Evolutionary conservation across 2,888 invertebrate genomes (phyloP).

Genomic region (Onchidella celtica): DNA sequence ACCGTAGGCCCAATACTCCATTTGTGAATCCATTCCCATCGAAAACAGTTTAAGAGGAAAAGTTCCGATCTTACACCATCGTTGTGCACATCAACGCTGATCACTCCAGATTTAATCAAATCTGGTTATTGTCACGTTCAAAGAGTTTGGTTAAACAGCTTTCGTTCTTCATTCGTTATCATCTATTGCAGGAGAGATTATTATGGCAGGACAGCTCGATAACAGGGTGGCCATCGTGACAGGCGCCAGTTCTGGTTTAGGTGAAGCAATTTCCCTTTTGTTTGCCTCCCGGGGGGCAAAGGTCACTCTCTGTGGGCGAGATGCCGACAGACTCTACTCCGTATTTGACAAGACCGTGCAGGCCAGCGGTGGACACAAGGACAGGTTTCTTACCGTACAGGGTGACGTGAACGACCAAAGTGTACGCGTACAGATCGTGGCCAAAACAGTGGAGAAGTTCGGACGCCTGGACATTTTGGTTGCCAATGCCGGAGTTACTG

Average conservation of each 20-base stretch:
- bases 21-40: too few species aligned
- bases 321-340: not conserved
- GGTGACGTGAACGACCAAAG: constrained; percentile 19
- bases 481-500: constrained; percentile 20
- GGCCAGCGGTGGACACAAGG: constrained; percentile 16
- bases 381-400: not conserved
- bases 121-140: too few species aligned
- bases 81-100: too few species aligned
- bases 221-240: constrained; percentile 13
- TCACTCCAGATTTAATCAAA: too few species aligned
- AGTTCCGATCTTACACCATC: too few species aligned
- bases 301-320: constrained; percentile 29
- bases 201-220: not conserved
- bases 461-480: constrained; percentile 41
- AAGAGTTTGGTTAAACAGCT: too few species aligned
- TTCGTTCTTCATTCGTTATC: too few species aligned
- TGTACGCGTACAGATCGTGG: not conserved
- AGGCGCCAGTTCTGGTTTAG: constrained; percentile 30
- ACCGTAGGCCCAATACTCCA: too few species aligned
- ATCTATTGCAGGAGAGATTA: too few species aligned
- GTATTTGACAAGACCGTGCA: not conserved
- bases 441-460: constrained; percentile 22
- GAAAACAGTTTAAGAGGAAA: too few species aligned
- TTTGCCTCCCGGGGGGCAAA: constrained; percentile 33
- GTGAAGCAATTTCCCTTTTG: constrained; percentile 40